Base-by-base conservation (phyloP, 1,140 invertebrate species). In the Eriosoma lanigerum region DNA sequence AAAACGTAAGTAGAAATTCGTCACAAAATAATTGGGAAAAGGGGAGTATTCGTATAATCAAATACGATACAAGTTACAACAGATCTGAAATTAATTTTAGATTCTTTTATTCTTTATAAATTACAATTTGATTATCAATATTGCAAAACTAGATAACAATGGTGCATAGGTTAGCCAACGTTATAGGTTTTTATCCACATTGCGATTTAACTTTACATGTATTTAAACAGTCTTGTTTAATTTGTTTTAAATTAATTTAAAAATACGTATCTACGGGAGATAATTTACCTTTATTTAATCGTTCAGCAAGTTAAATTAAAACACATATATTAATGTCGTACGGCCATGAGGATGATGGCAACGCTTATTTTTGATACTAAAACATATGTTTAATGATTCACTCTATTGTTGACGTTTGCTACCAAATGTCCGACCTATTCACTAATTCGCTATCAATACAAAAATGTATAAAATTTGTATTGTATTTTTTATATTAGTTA, bases 41-140 rank as follows among this genome's bases (percentile, higher is more conserved):
- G 1, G 54, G 54, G 54, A 17, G 21, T 26, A 17, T 26, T 46
- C 29, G 19, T n/a, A 19, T 12, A 48, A 17, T 26, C 32, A n/a
- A n/a, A n/a, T n/a, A 46, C 38, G 13, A 68, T 1, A 58, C 54
- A 12, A 9, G 38, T 13, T 21, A 26, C 12, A 21, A 38, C 13
- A 48, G 21, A 44, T 13, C 44, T 17, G 13, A 21, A 46, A 68
- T 68, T 26, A 68, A 68, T 66, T 68, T 68, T 26, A 48, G 44
- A 68, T 48, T 38, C 60, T 21, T 68, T 48, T 68, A 48, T 68
- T 24, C 62, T 64, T 21, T 13, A 32, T 52, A 26, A 52, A 72
- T 72, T 52, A 29, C 66, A 17, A n/a, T 72, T 72, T 46, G 68
- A 72, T 52, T 72, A 72, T 72, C 68, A 72, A 72, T 52, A 72